Evolutionary conservation across 2,113 vertebrate species (phyloP).

Genomic region (Panthera leo): DNA sequence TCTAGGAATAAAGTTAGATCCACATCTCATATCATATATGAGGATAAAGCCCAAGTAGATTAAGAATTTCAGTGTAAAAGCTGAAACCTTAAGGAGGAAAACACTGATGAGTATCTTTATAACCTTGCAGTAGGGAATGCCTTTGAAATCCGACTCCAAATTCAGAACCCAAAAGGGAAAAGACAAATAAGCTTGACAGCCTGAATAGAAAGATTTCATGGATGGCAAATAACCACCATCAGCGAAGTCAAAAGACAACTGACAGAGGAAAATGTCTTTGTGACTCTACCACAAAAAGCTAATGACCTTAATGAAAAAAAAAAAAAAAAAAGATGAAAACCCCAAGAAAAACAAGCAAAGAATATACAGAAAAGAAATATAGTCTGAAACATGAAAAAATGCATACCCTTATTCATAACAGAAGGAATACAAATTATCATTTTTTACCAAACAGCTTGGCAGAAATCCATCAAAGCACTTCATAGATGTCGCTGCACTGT

Average conservation of each 20-base stretch:
- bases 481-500: neutral
- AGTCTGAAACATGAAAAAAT: neutral
- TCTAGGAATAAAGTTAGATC: neutral
- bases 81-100: neutral
- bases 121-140: neutral
- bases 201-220: neutral
- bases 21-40: neutral
- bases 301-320: neutral
- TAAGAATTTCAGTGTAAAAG: slow-evolving; percentile 20
- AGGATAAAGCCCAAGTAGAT: neutral
- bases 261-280: neutral
- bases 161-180: neutral
- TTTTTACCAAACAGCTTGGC: neutral
- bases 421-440: neutral
- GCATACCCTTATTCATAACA: neutral
- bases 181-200: neutral
- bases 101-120: neutral
- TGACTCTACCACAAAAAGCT: neutral
- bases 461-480: neutral
- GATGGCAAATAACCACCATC: neutral
- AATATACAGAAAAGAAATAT: neutral
- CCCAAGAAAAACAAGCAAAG: neutral
- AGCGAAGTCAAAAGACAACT: neutral
- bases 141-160: neutral
- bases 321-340: neutral